Evolutionary conservation across 2,113 vertebrate genomes (phyloP).

Genomic region (Ivindomyrus marchei): DNA sequence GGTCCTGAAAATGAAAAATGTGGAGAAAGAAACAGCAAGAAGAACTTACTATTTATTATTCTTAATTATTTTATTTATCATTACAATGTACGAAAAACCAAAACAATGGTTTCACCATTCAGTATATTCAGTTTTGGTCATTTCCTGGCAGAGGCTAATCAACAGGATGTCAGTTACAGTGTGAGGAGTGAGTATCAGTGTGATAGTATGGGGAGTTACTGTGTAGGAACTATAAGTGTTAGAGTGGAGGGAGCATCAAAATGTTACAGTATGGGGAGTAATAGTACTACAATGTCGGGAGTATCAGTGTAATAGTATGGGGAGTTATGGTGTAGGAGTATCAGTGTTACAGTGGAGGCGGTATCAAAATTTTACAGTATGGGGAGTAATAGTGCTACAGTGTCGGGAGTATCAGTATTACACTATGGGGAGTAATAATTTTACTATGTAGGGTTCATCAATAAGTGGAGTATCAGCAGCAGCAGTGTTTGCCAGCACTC

Average conservation of each 20-base stretch:
- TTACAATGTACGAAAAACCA: background rate
- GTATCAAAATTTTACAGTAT: background rate
- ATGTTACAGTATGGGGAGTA: background rate
- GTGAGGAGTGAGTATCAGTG: background rate
- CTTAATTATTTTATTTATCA: background rate
- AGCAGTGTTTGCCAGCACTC: too few species aligned
- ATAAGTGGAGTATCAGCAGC: too few species aligned
- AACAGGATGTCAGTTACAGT: background rate
- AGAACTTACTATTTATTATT: background rate
- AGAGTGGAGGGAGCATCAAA: background rate
- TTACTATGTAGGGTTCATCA: background rate
- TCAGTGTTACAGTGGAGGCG: background rate
- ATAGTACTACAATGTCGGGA: background rate
- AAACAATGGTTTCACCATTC: background rate
- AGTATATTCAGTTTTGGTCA: background rate
- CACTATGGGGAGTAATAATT: background rate
- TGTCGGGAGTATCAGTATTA: background rate
- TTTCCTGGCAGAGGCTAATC: background rate
- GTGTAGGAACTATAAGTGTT: background rate
- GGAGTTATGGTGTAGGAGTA: background rate
- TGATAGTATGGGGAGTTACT: background rate
- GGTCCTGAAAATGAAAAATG: conserved; percentile 57
- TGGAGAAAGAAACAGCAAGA: background rate
- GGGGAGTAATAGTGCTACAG: background rate
- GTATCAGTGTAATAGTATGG: background rate